Evolutionary conservation across 2,113 vertebrate species (phyloP).

Genomic region (Etheostoma cragini): DNA sequence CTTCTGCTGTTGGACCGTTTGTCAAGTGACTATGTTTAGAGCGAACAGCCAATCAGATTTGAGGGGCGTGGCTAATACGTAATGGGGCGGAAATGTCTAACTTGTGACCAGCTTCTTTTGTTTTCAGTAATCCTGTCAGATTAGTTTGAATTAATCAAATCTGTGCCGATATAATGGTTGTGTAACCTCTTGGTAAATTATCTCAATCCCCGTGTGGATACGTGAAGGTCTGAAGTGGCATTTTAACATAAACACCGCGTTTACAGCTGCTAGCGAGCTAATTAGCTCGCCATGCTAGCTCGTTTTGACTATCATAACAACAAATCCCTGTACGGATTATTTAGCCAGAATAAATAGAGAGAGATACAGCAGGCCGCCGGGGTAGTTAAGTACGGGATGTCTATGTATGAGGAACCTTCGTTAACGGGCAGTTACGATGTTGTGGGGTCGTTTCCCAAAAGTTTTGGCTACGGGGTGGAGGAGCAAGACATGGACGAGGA

Average conservation of each 20-base stretch:
- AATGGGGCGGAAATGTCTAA: conserved; percentile 31
- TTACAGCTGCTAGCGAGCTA: conserved; percentile 5
- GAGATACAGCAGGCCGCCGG: background rate
- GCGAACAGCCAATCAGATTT: conserved; percentile 47
- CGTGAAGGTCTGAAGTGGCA: fast-evolving
- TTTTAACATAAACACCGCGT: conserved; percentile 4
- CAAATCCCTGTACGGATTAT: conserved; percentile 23
- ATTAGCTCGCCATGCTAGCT: conserved; percentile 67
- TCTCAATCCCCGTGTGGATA: background rate
- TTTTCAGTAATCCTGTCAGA: background rate
- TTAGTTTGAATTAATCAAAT: background rate
- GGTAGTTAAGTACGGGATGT: conserved; percentile 81
- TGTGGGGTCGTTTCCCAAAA: conserved; percentile 92
- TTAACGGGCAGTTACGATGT: conserved; percentile 87
- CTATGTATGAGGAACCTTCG: conserved; percentile 88
- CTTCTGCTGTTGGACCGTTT: background rate
- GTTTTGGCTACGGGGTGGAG: conserved; percentile 92
- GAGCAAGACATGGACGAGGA: conserved; percentile 86
- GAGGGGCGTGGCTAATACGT: background rate
- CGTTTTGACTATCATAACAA: conserved; percentile 21
- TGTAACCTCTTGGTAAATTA: background rate
- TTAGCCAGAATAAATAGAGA: background rate
- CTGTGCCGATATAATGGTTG: fast-evolving
- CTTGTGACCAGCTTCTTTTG: conserved; percentile 18
- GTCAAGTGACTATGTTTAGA: conserved; percentile 63